Base-by-base conservation (phyloP, 2,797 vertebrate species). In the Hephaestus fuliginosus region DNA sequence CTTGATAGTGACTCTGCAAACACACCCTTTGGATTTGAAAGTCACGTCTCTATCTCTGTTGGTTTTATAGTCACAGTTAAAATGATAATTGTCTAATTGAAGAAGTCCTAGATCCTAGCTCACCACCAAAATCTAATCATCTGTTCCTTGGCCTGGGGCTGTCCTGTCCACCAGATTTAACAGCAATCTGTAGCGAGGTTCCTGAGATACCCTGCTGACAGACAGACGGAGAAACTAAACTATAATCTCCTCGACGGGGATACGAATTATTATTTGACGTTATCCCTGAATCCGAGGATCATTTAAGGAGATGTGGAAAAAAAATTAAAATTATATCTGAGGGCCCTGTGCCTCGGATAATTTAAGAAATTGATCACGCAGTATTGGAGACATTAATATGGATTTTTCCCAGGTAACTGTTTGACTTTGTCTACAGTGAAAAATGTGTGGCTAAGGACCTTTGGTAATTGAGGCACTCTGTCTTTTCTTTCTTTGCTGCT, bases 361-460 rank as follows among this genome's bases (percentile, higher is more conserved):
- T 88, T 87, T 75, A 81, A 81, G 83, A 68, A 86, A 87, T 82
- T 73, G 80, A 88, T 88, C 79, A 74, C 65, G 70, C 58, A 70
- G 39, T 62, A 62, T 76, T 70, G 53, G 55, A 77, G 76, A 80
- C 74, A 70, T 83, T 82, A 79, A 80, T 74, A 84, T 79, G 56
- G 61, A 83, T 76, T 74, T 78, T 74, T 36, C 28, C 33, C 48
- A 70, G 62, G 61, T 70, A 84, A 70, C 49, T 62, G 43, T 78
- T 75, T 76, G 53, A 80, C 67, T 70, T 58, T 0, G 25, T 62
- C 48, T 58, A 53, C 13, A 52, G 70, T 83, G 76, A 80, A 71
- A 88, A 87, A 85, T 80, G 78, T 74, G 81, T n/a, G 25, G 69
- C 72, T 43, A 14, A 61, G 60, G 65, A 71, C 62, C 56, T 74